phyloP scores from a whole-genome alignment of 2,113 vertebrate species.

The Patagioenas fasciata region DNA sequence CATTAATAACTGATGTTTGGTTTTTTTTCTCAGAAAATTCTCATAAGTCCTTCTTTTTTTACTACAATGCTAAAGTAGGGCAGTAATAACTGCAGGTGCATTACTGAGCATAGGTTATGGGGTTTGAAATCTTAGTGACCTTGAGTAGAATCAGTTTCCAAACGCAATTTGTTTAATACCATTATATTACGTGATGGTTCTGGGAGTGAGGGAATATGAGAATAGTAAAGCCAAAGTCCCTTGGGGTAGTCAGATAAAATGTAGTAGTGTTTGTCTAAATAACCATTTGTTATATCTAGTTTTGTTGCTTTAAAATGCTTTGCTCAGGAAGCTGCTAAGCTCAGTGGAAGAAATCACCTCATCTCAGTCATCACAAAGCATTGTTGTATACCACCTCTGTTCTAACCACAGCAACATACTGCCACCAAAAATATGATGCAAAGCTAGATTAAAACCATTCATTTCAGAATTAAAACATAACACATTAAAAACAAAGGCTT shows the following conservation, averaged over 20 bases:
- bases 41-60: not conserved
- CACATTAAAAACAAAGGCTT: not conserved
- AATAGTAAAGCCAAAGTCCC: conserved; percentile 34
- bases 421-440: not conserved
- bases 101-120: not conserved
- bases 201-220: conserved; percentile 23
- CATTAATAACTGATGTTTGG: not conserved
- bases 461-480: not conserved
- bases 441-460: not conserved
- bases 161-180: conserved; percentile 57
- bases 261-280: conserved; percentile 53
- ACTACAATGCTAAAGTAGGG: not conserved
- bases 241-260: conserved; percentile 53
- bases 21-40: not conserved
- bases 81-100: not conserved
- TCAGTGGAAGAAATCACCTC: not conserved
- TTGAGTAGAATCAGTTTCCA: conserved; percentile 49
- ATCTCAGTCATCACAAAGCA: not conserved
- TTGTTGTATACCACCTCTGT: not conserved
- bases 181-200: conserved; percentile 36
- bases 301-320: conserved; percentile 42
- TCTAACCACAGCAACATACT: not conserved
- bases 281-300: conserved; percentile 55
- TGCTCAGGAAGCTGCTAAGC: conserved; percentile 17
- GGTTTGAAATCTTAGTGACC: conserved; percentile 36